phyloP scores from a whole-genome alignment of 2,113 vertebrate species.

The Dicrurus megarhynchus region DNA sequence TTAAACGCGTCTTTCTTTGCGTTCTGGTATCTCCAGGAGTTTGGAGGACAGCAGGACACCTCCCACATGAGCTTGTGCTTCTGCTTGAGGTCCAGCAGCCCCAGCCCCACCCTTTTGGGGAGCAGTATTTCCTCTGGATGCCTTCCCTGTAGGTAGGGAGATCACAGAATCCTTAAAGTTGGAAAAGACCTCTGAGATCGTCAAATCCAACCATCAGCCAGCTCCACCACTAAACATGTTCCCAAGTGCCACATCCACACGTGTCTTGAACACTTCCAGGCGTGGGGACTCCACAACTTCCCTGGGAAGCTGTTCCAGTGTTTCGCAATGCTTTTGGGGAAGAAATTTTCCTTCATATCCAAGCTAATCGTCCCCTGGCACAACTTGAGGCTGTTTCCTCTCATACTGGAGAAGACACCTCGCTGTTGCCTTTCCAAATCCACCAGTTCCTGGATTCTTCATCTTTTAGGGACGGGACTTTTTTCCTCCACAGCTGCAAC shows the following conservation, averaged over 20 bases:
- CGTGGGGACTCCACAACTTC: background rate
- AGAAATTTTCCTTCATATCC: background rate
- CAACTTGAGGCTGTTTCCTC: background rate
- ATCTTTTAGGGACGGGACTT: background rate
- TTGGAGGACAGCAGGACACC: background rate
- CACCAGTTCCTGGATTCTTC: background rate
- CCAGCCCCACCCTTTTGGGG: background rate
- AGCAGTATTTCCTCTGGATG: rapidly evolving
- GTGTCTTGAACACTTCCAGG: background rate
- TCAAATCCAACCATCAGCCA: background rate
- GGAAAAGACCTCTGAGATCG: background rate
- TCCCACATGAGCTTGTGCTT: background rate
- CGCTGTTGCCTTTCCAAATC: rapidly evolving
- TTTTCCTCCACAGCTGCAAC: background rate
- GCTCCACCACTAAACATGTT: background rate
- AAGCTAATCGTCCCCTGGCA: background rate
- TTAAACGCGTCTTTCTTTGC: background rate
- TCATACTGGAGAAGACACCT: background rate
- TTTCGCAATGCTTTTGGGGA: background rate
- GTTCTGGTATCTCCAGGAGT: background rate
- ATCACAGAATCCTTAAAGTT: background rate
- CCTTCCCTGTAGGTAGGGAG: background rate
- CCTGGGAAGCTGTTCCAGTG: background rate
- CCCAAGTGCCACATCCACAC: background rate
- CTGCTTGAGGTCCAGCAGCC: background rate